Evolutionary conservation across 2,113 vertebrate genomes (phyloP).

Genomic region (Chinchilla lanigera): DNA sequence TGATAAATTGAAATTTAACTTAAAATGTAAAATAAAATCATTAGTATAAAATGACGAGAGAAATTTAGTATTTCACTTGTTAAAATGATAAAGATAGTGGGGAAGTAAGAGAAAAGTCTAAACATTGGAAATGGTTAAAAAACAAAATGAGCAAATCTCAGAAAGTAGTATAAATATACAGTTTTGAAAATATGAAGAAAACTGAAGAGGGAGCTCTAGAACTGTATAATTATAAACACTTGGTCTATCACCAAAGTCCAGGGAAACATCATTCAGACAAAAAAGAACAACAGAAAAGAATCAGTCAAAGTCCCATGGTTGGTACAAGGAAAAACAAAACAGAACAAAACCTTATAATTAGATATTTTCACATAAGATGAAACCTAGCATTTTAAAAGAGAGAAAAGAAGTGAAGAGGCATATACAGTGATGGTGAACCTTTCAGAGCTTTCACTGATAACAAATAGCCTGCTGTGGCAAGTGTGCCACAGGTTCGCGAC

Average conservation of each 20-base stretch:
- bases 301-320: neutral
- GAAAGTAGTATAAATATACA: neutral
- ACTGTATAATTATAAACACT: neutral
- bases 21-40: slow-evolving; percentile 42
- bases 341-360: neutral
- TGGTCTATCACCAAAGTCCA: neutral
- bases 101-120: neutral
- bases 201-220: slow-evolving; percentile 11
- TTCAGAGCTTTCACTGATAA: neutral
- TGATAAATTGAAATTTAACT: slow-evolving; percentile 41
- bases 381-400: slow-evolving; percentile 23
- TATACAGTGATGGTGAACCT: neutral
- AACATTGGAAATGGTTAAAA: neutral
- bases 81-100: neutral
- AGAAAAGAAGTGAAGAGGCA: neutral
- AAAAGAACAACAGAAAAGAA: slow-evolving; percentile 2
- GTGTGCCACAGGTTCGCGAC: neutral
- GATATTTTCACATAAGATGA: neutral
- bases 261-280: neutral
- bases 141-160: neutral
- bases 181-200: neutral
- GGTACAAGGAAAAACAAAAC: neutral
- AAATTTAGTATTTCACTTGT: slow-evolving; percentile 1
- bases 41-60: slow-evolving; percentile 1
- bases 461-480: neutral